Percentiles rank a stretch among this genome's conserved stretches.
Evolutionary conservation across 2,888 invertebrate genomes (phyloP).

Genomic region (Harpalus rufipes): DNA sequence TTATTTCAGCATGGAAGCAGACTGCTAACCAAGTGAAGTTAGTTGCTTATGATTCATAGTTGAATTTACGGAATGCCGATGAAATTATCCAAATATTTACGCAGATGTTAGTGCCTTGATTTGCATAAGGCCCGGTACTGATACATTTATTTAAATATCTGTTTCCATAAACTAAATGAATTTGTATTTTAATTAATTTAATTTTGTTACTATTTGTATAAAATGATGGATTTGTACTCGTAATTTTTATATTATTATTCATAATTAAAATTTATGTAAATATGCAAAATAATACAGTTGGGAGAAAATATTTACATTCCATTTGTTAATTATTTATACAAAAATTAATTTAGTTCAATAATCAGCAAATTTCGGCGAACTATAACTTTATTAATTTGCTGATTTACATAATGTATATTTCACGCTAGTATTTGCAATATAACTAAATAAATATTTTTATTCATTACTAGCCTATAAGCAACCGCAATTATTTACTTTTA

Average conservation of each 20-base stretch:
- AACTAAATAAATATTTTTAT: no score
- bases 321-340: neutral
- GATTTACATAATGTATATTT: neutral
- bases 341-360: constrained; percentile 1
- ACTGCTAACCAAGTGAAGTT: neutral
- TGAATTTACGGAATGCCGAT: neutral
- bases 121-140: neutral
- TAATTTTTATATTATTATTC: constrained; percentile 21
- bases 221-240: constrained; percentile 8
- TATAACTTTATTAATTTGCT: constrained; percentile 1
- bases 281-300: constrained; percentile 4
- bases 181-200: constrained; percentile 19
- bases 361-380: neutral
- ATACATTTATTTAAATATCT: constrained; percentile 25
- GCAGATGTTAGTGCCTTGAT: neutral
- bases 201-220: constrained; percentile 6
- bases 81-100: constrained; percentile 17
- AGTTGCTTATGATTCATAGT: constrained; percentile 9
- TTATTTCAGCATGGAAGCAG: no score
- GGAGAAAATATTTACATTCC: constrained; percentile 27
- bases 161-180: constrained; percentile 12
- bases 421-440: neutral
- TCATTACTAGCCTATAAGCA: no score
- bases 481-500: no score
- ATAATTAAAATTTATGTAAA: constrained; percentile 38